phyloP scores from a whole-genome alignment of 2,888 invertebrate species.

The Prosopocoilus inquinatus region DNA sequence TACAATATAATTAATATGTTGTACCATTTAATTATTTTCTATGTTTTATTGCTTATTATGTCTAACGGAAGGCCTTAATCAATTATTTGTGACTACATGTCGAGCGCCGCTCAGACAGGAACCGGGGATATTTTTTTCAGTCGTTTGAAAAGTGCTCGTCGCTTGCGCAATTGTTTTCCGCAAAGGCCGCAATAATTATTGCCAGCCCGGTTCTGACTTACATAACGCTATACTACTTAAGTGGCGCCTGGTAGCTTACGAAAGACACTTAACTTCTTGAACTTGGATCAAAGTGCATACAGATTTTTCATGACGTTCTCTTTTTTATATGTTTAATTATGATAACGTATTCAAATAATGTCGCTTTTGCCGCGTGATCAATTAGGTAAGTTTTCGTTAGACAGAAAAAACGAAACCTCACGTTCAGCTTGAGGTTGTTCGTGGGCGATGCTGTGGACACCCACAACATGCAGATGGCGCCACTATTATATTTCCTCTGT shows the following conservation, averaged over 20 bases:
- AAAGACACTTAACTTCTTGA: constrained; percentile 30
- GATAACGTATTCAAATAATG: constrained; percentile 2
- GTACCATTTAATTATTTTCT: too few species aligned
- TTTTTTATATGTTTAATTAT: constrained; percentile 5
- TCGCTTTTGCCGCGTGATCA: constrained; percentile 3
- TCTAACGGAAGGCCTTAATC: too few species aligned
- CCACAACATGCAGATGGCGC: constrained; percentile 31
- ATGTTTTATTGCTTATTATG: too few species aligned
- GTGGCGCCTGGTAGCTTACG: constrained; percentile 28
- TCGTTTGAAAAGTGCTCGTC: constrained; percentile 3
- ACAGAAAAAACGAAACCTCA: neutral
- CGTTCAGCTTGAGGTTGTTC: constrained; percentile 9
- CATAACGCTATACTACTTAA: constrained; percentile 17
- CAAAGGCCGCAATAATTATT: neutral
- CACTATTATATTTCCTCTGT: constrained; percentile 32
- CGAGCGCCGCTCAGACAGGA: too few species aligned
- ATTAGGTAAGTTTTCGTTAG: constrained; percentile 2
- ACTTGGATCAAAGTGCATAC: constrained; percentile 26
- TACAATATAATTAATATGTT: too few species aligned
- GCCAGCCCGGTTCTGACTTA: constrained; percentile 8
- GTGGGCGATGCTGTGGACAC: constrained; percentile 32
- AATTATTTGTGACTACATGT: too few species aligned
- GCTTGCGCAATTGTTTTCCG: constrained; percentile 19
- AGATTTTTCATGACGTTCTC: constrained; percentile 11
- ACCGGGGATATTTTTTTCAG: too few species aligned